Percentiles rank a stretch among this genome's conserved stretches.
Evolutionary conservation across 2,888 invertebrate species (phyloP).

Genomic region (Cephalotes varians): DNA sequence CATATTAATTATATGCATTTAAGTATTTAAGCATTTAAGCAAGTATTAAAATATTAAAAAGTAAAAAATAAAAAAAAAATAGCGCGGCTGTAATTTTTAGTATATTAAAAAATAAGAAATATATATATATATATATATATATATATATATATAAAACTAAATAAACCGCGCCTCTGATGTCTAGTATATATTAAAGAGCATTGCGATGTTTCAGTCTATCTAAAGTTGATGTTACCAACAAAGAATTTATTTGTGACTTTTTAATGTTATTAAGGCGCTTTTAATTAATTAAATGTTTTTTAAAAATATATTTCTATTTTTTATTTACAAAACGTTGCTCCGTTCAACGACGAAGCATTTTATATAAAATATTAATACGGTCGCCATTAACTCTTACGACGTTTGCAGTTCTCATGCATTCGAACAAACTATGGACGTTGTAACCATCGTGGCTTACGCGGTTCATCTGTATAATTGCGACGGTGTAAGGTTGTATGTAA

Average conservation of each 20-base stretch:
- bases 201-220: background rate
- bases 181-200: background rate
- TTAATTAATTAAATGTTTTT: background rate
- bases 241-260: background rate
- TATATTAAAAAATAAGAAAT: too few relatives aligned
- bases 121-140: too few relatives aligned
- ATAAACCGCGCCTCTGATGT: too few relatives aligned
- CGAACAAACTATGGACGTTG: constrained; percentile 79
- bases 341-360: background rate
- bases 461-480: constrained; percentile 79
- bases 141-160: too few relatives aligned
- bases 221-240: background rate
- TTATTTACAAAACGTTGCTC: background rate
- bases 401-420: constrained; percentile 31
- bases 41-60: too few relatives aligned
- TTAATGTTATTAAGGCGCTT: background rate
- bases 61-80: too few relatives aligned
- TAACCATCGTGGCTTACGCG: constrained; percentile 77
- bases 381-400: constrained; percentile 12
- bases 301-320: background rate
- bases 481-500: constrained; percentile 72
- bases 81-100: too few relatives aligned
- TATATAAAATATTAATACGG: background rate
- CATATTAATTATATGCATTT: too few relatives aligned
- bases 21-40: too few relatives aligned